Base-by-base conservation (phyloP, 2,797 vertebrate genomes). In the Falco novaeseelandiae region DNA sequence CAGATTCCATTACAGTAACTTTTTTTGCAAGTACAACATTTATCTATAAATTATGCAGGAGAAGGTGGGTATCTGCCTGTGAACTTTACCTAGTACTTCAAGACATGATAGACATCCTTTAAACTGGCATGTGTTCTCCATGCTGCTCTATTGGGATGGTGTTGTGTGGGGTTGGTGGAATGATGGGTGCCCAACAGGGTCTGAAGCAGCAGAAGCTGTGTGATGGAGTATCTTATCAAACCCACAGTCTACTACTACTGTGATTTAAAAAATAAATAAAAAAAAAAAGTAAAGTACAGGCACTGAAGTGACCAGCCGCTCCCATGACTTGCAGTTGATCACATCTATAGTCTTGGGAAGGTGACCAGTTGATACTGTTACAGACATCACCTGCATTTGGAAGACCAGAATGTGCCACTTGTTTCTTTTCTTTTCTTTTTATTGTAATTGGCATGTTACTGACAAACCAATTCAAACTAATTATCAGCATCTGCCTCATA, bases 61-160 rank as follows among this genome's bases (percentile, higher is more conserved):
- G 25, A 44, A 69, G 40, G 22, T 70, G 29, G 30, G 10, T 62
- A 20, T 48, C 25, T 62, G 30, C 17, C 48, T 66, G 10, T 59
- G 40, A 55, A 8, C 40, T 80, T 51, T 3, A 6, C 7, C 4
- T 25, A 4, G 32, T 36, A 17, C 38, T 71, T 55, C n/a, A 72
- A 67, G n/a, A 8, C 46, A 42, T 0, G 3, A 4, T 2, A 54
- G 38, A 19, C 21, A 12, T 59, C n/a, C 67, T 49, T 27, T 82
- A 10, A 61, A 20, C 13, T 19, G 36, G 49, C 3, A 67, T 84
- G 6, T 54, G 16, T 58, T 70, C 42, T 73, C 22, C 4, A 2
- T 71, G 73, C 48, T 80, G 26, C 19, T 83, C 15, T 1, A 6
- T 52, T 0, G 0, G 2, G 8, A 8, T 3, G 3, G 8, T 89